A percentile compares a stretch with the other conserved stretches of the same genome.
These are phyloP conservation scores for Drosophila funebris DNA, from an alignment of 1,140 invertebrate genomes.

Conservation along the genomic window DNA sequence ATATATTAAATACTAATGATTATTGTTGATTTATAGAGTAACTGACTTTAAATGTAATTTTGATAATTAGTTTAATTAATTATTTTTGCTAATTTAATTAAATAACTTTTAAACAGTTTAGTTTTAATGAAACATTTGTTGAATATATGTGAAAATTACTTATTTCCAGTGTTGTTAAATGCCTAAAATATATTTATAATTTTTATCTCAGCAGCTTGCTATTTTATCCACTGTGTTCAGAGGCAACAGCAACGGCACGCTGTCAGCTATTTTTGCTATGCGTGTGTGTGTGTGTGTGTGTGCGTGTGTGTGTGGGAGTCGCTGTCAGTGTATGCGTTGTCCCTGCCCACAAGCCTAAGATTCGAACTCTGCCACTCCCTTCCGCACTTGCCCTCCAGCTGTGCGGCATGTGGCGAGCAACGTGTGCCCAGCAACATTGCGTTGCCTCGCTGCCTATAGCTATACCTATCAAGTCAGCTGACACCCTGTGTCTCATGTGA, in stretches of 20 bases:
- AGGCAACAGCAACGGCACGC: conserved; percentile 15
- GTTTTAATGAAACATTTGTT: too few relatives aligned
- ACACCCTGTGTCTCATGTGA: background rate
- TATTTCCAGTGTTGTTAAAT: too few relatives aligned
- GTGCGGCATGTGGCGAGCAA: conserved; percentile 65
- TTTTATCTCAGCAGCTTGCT: background rate
- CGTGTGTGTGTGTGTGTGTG: conserved; percentile 1
- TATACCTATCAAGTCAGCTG: background rate
- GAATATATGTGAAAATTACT: too few relatives aligned
- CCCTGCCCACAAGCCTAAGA: conserved; percentile 16
- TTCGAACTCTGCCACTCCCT: background rate
- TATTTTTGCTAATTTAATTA: too few relatives aligned
- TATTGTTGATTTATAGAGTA: too few relatives aligned
- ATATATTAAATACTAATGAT: too few relatives aligned
- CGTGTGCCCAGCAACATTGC: conserved; percentile 48
- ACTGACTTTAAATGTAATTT: too few relatives aligned
- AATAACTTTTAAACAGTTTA: too few relatives aligned
- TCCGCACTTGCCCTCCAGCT: conserved; percentile 5
- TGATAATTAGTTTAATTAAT: too few relatives aligned
- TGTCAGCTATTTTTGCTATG: background rate
- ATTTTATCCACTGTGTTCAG: conserved; percentile 26
- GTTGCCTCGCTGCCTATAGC: background rate
- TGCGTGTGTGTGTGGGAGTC: background rate
- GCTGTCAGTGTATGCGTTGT: conserved; percentile 13
- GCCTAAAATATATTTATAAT: too few relatives aligned